These are phyloP conservation scores for Telenomus remus DNA, from an alignment of 1,140 invertebrate species.

Conservation along the genomic window DNA sequence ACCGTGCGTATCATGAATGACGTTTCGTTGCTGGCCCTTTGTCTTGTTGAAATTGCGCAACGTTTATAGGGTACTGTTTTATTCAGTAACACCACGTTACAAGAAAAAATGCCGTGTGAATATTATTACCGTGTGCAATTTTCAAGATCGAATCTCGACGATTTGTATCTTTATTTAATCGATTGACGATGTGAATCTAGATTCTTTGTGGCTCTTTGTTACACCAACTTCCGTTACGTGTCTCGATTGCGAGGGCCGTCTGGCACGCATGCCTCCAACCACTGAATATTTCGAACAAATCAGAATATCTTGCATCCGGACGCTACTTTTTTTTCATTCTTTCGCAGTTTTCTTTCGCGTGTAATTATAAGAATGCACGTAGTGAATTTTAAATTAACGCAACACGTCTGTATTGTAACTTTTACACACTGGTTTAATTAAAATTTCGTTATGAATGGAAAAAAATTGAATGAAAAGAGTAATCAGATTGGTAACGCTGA, in stretches of 20 bases:
- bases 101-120: slow-evolving; percentile 39
- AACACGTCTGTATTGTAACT: no score
- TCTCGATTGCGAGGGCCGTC: slow-evolving; percentile 22
- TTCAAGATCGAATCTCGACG: slow-evolving; percentile 43
- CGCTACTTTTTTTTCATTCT: no score
- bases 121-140: slow-evolving; percentile 39
- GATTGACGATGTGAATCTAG: slow-evolving; percentile 50
- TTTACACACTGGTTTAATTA: no score
- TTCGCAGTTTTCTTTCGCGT: no score
- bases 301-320: not conserved
- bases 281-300: slow-evolving; percentile 60
- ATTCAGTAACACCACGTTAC: slow-evolving; percentile 41
- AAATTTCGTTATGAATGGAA: no score
- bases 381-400: no score
- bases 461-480: no score
- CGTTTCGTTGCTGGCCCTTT: slow-evolving; percentile 4
- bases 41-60: slow-evolving; percentile 41
- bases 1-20: not conserved
- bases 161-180: slow-evolving; percentile 46
- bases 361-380: no score
- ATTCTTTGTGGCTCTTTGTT: slow-evolving; percentile 52
- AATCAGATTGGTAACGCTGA: no score
- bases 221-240: slow-evolving; percentile 53
- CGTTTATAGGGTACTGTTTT: slow-evolving; percentile 23
- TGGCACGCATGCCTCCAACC: slow-evolving; percentile 25